Conservation (phyloP, 2,888 invertebrate species). For the Drosophila subsilvestris region DNA sequence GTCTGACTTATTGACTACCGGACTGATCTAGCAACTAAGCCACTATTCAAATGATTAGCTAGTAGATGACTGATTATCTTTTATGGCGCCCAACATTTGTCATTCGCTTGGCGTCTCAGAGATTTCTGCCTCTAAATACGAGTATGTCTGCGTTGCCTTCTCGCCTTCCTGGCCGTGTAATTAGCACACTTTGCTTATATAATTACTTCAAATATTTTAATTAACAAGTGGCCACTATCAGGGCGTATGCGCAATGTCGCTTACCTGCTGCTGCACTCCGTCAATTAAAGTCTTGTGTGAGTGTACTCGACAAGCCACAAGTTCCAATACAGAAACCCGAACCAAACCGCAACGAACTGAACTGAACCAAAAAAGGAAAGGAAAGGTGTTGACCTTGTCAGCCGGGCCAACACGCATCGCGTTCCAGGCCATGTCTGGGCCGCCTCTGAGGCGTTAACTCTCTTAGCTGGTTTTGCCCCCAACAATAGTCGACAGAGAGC, state of each 20-base stretch:
- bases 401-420: slow-evolving; percentile 35
- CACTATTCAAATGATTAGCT: slow-evolving; percentile 19
- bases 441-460: slow-evolving; percentile 46
- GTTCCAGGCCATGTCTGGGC: slow-evolving; percentile 25
- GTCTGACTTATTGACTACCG: not conserved
- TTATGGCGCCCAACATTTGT: slow-evolving; percentile 44
- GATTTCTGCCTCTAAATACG: not conserved
- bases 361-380: slow-evolving; percentile 57
- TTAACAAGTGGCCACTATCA: slow-evolving; percentile 60
- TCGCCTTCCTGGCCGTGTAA: slow-evolving; percentile 10
- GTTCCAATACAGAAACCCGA: slow-evolving; percentile 26
- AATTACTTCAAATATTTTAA: slow-evolving; percentile 71
- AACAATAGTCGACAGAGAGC: slow-evolving; percentile 43
- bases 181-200: slow-evolving; percentile 53
- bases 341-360: slow-evolving; percentile 2
- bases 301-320: slow-evolving; percentile 18
- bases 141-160: not conserved
- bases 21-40: not conserved
- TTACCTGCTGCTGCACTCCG: slow-evolving; percentile 53
- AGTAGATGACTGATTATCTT: slow-evolving; percentile 20
- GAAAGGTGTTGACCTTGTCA: slow-evolving; percentile 79
- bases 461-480: slow-evolving; percentile 65
- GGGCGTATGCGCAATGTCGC: slow-evolving; percentile 73
- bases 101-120: slow-evolving; percentile 17
- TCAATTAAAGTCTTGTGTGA: slow-evolving; percentile 57